Conservation (phyloP, 2,113 vertebrate species). For the Electrona antarctica region DNA sequence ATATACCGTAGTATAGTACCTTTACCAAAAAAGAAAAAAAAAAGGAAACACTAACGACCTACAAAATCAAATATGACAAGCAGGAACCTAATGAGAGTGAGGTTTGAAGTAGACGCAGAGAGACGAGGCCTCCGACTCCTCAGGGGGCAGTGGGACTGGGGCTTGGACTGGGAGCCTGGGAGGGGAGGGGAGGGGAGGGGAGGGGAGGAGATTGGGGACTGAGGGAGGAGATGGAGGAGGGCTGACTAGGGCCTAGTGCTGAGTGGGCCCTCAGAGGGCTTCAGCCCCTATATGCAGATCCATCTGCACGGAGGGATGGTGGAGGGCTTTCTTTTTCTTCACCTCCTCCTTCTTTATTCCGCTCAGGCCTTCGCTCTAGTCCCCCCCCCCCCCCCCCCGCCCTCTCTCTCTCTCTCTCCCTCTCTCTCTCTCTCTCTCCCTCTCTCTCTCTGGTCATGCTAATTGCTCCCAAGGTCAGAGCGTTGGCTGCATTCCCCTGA, state of each 20-base stretch:
- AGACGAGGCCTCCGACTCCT: constrained; percentile 43
- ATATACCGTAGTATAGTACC: too few relatives aligned
- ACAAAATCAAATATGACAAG: constrained; percentile 46
- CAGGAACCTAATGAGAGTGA: constrained; percentile 46
- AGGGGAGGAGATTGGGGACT: constrained; percentile 27
- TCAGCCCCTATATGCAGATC: constrained; percentile 57
- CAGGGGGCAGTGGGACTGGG: constrained; percentile 27
- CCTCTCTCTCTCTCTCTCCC: constrained; percentile 28
- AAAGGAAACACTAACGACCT: constrained; percentile 28
- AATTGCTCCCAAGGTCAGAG: constrained; percentile 82
- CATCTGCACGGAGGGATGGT: constrained; percentile 9
- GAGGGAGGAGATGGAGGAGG: background rate
- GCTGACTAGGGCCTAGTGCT: constrained; percentile 51
- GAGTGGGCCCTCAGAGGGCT: constrained; percentile 63
- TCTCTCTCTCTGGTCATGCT: constrained; percentile 75
- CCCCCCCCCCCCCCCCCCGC: background rate
- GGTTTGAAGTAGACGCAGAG: constrained; percentile 37
- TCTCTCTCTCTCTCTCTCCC: constrained; percentile 56
- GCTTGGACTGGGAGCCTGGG: constrained; percentile 38
- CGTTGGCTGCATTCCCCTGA: constrained; percentile 59
- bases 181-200: constrained; percentile 15
- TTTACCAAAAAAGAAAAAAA: too few relatives aligned
- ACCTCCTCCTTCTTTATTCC: constrained; percentile 59
- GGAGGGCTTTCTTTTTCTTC: constrained; percentile 52
- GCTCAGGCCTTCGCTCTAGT: constrained; percentile 21